These are phyloP conservation scores for Heliconius hermathena DNA, from an alignment of 1,140 invertebrate genomes.

Conservation along the genomic window DNA sequence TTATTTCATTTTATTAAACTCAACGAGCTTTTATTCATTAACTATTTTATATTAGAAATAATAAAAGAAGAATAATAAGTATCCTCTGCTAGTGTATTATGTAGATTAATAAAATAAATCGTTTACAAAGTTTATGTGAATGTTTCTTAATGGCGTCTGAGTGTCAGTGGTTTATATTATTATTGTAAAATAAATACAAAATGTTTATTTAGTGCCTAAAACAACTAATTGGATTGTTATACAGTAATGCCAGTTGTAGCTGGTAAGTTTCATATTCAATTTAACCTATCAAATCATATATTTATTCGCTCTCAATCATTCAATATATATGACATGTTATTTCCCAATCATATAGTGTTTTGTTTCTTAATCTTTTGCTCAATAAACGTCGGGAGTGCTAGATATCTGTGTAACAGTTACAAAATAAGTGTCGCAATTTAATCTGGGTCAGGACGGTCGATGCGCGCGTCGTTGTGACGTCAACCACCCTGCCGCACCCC, in stretches of 20 bases:
- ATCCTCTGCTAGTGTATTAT: slow-evolving; percentile 19
- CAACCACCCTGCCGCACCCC: slow-evolving; percentile 59
- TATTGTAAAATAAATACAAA: slow-evolving; percentile 36
- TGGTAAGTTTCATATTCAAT: slow-evolving; percentile 49
- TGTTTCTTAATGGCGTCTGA: slow-evolving; percentile 65
- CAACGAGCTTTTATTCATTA: slow-evolving; percentile 57
- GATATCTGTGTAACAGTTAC: slow-evolving; percentile 49
- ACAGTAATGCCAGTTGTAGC: slow-evolving; percentile 58
- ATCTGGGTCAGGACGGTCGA: slow-evolving; percentile 65
- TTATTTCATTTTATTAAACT: slow-evolving; percentile 47
- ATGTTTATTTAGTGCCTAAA: slow-evolving; percentile 61
- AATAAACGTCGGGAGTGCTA: slow-evolving; percentile 61
- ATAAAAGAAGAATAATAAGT: slow-evolving; percentile 31
- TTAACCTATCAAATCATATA: background rate
- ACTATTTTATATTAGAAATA: slow-evolving; percentile 58
- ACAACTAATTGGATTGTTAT: slow-evolving; percentile 47
- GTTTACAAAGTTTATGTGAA: slow-evolving; percentile 54
- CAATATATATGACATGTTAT: background rate
- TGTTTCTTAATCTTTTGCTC: slow-evolving; percentile 47
- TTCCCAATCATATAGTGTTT: background rate
- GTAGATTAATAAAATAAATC: slow-evolving; percentile 41
- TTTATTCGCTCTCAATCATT: background rate
- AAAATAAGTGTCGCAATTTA: slow-evolving; percentile 59
- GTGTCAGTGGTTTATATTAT: slow-evolving; percentile 31
- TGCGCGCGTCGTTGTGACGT: slow-evolving; percentile 69